Percentiles rank a stretch among this genome's conserved stretches.
Conservation (phyloP, 1,140 invertebrate species). For the Leptoteleia sp. region DNA sequence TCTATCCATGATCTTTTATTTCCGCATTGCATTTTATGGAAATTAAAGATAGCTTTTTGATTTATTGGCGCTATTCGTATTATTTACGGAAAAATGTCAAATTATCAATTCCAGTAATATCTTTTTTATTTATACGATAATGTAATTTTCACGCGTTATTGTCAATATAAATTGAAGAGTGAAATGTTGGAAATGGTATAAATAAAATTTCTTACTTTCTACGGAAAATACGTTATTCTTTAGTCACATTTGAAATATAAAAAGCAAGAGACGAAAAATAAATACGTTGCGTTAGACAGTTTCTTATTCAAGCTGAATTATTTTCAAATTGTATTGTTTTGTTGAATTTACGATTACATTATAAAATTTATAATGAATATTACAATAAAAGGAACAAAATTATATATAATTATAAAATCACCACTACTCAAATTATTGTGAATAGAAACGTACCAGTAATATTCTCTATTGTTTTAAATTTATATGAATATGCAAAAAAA, state of each 20-base stretch:
- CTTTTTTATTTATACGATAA: constrained; percentile 2
- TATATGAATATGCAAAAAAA: no score
- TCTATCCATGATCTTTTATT: constrained; percentile 37
- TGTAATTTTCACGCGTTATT: constrained; percentile 12
- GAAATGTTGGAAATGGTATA: neutral
- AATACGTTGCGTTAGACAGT: neutral
- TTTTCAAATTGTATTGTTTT: no score
- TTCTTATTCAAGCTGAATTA: no score
- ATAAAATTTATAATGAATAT: no score
- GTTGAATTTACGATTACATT: no score
- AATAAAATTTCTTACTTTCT: constrained; percentile 1
- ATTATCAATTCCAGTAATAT: constrained; percentile 23
- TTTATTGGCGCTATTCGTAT: constrained; percentile 29
- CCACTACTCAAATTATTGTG: no score
- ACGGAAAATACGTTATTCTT: no score
- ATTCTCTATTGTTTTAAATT: no score
- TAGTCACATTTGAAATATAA: neutral
- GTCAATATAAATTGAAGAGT: neutral
- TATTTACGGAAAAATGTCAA: constrained; percentile 10
- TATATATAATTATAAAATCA: no score
- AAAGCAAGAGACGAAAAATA: neutral
- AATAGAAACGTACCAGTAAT: no score
- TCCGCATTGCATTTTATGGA: constrained; percentile 35
- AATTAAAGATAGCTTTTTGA: constrained; percentile 40
- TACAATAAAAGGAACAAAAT: no score